A percentile compares a stretch with the other conserved stretches of the same genome.
phyloP scores from a whole-genome alignment of 2,888 invertebrate genomes.

The Dasypolia templi region DNA sequence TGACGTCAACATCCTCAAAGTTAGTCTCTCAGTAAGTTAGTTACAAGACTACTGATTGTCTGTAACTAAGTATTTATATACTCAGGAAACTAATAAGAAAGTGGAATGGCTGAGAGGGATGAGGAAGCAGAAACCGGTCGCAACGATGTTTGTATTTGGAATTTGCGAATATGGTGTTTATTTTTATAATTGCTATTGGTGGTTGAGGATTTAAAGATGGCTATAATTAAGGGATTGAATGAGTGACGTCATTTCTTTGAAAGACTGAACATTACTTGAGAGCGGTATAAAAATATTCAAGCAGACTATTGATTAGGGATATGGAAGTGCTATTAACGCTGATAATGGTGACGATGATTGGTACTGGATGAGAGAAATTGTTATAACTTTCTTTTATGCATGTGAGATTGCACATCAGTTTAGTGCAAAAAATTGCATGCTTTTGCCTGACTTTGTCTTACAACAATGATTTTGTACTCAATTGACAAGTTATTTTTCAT shows the following conservation, averaged over 20 bases:
- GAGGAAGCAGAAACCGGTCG: conserved; percentile 47
- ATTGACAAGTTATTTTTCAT: not conserved
- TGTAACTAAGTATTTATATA: conserved; percentile 69
- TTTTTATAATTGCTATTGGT: conserved; percentile 26
- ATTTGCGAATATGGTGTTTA: conserved; percentile 32
- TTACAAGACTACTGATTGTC: conserved; percentile 66
- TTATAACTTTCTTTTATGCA: no score
- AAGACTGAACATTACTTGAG: not conserved
- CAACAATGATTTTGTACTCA: no score
- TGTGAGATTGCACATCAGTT: no score
- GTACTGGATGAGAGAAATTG: no score
- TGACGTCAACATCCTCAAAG: conserved; percentile 59
- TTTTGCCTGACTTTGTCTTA: no score
- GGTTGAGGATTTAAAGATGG: not conserved
- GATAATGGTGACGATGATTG: no score
- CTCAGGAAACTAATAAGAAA: conserved; percentile 68
- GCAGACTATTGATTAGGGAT: not conserved
- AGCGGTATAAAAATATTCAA: not conserved
- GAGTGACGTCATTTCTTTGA: not conserved
- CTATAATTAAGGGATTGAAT: not conserved
- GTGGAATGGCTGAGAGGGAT: conserved; percentile 57
- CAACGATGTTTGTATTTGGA: conserved; percentile 34
- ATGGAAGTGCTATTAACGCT: not conserved
- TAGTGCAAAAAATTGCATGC: no score
- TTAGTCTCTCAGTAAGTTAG: conserved; percentile 58